Evolutionary conservation across 2,888 invertebrate genomes (phyloP).

Genomic region (Dryobotodes eremita): DNA sequence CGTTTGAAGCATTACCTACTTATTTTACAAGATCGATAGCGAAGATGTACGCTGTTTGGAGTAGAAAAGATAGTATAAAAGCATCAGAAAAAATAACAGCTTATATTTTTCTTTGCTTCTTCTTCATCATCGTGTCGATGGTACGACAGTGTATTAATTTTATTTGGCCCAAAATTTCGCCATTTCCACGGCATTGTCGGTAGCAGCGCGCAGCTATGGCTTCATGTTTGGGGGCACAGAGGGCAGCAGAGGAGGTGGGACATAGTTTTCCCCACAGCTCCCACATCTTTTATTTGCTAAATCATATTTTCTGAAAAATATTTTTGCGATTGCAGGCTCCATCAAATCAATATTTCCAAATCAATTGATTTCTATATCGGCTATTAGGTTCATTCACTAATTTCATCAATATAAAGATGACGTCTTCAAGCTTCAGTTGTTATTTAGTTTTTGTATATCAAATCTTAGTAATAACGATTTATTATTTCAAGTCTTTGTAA

Average conservation of each 20-base stretch:
- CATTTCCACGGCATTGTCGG: no score
- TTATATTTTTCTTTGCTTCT: neutral
- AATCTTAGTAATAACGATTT: neutral
- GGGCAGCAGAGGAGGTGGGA: no score
- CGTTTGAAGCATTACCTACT: constrained; percentile 46
- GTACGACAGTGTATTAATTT: no score
- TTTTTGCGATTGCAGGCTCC: neutral
- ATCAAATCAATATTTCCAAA: neutral
- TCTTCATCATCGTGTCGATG: no score
- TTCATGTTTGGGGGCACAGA: no score
- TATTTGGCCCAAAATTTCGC: no score
- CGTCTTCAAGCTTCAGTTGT: neutral
- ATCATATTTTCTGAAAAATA: neutral
- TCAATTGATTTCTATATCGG: neutral
- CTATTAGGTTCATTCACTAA: constrained; percentile 12
- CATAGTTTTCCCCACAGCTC: no score
- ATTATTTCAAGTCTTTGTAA: neutral
- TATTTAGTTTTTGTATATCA: neutral
- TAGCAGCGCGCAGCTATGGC: no score
- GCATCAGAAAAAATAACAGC: neutral
- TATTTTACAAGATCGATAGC: constrained; percentile 45
- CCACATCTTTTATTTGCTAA: neutral
- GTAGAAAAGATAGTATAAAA: neutral
- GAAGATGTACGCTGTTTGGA: constrained; percentile 9
- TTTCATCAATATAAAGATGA: neutral